phyloP scores from a whole-genome alignment of 2,113 vertebrate genomes.

The Piaya cayana region DNA sequence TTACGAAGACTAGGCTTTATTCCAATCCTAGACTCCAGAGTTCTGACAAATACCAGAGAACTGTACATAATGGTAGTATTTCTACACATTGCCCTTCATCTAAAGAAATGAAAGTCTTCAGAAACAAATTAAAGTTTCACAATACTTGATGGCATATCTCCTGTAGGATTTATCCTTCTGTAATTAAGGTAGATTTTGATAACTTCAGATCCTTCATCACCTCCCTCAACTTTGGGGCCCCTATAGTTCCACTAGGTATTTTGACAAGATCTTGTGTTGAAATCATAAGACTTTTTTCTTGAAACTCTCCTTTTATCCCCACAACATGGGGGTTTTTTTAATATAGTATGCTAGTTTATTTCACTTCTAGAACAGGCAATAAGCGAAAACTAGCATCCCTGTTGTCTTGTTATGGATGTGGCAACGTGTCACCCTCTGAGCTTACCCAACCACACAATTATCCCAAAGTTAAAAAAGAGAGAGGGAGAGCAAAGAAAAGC shows the following conservation, averaged over 20 bases:
- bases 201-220: neutral
- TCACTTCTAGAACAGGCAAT: constrained; percentile 13
- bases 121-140: neutral
- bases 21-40: neutral
- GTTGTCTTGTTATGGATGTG: constrained; percentile 56
- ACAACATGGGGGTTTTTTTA: neutral
- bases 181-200: constrained; percentile 1
- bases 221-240: neutral
- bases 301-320: neutral
- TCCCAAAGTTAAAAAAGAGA: constrained; percentile 51
- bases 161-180: neutral
- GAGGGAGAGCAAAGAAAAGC: constrained; percentile 52
- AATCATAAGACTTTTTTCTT: neutral
- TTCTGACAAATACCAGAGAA: neutral
- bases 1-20: neutral
- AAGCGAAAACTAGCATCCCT: constrained; percentile 27
- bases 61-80: neutral
- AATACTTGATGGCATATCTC: neutral
- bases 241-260: neutral
- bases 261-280: neutral
- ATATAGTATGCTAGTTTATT: neutral
- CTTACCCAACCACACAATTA: constrained; percentile 32
- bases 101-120: neutral
- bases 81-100: neutral
- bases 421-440: constrained; percentile 52